A percentile compares a stretch with the other conserved stretches of the same genome.
phyloP scores from a whole-genome alignment of 35 echinoderm and acorn worm genomes.

The Heliocidaris tuberculata region DNA sequence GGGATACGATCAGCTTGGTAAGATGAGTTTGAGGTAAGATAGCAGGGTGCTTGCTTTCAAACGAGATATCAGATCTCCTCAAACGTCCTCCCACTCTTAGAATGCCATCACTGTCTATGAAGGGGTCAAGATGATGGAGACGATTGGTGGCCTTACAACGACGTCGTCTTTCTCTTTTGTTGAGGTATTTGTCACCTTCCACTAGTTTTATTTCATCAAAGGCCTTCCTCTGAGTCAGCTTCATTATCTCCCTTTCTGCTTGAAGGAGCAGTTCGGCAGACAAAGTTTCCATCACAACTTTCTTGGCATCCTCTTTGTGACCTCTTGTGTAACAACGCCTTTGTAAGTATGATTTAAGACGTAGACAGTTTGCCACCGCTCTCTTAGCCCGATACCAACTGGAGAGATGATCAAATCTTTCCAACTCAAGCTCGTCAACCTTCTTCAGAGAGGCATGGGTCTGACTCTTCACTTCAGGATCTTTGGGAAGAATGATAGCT shows the following conservation, averaged over 20 bases:
- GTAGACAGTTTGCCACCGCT: slow-evolving; percentile 54
- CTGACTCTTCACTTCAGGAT: slow-evolving; percentile 20
- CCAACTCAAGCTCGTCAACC: slow-evolving; percentile 32
- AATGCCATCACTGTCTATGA: slow-evolving; percentile 16
- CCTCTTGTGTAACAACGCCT: not conserved
- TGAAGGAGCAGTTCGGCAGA: not conserved
- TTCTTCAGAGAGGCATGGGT: not conserved
- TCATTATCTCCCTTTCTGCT: slow-evolving; percentile 49
- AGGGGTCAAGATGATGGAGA: slow-evolving; percentile 34
- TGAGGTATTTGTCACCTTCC: not conserved
- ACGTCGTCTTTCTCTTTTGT: not conserved
- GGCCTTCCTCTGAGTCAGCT: not conserved
- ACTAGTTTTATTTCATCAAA: slow-evolving; percentile 37
- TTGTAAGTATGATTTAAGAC: slow-evolving; percentile 38
- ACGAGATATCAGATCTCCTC: slow-evolving; percentile 1
- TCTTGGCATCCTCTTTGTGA: not conserved
- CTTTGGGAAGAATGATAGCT: not conserved
- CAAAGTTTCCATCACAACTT: slow-evolving; percentile 5
- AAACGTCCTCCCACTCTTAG: slow-evolving; percentile 58
- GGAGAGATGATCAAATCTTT: slow-evolving; percentile 52
- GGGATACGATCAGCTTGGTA: slow-evolving; percentile 40
- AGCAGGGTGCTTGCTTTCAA: slow-evolving; percentile 51
- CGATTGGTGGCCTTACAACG: not conserved
- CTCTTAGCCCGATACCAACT: slow-evolving; percentile 53
- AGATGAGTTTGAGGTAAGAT: slow-evolving; percentile 54